Conservation (phyloP, 1,140 invertebrate species). For the Acromyrmex heyeri region DNA sequence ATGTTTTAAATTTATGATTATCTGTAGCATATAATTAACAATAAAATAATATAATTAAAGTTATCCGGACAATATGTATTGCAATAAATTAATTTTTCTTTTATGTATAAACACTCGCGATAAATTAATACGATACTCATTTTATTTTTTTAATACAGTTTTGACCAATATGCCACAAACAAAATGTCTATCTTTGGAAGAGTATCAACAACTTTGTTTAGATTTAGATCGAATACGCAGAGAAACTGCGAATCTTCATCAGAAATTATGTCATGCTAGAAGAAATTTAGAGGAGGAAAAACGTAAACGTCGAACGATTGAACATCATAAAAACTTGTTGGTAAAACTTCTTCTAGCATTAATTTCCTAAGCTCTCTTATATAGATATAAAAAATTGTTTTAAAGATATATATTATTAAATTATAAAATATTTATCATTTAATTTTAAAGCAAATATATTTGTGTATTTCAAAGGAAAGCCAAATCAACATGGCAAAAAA, state of each 20-base stretch:
- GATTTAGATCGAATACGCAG: slow-evolving; percentile 89
- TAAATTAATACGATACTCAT: background rate
- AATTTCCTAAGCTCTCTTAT: background rate
- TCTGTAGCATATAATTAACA: background rate
- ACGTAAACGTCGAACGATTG: slow-evolving; percentile 88
- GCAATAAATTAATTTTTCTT: background rate
- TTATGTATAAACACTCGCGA: background rate
- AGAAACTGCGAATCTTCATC: slow-evolving; percentile 90
- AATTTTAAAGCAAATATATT: slow-evolving; percentile 8
- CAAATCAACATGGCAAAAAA: slow-evolving; percentile 92
- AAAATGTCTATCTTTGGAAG: slow-evolving; percentile 81
- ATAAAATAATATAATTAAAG: background rate
- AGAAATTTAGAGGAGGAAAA: slow-evolving; percentile 93
- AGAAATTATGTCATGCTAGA: slow-evolving; percentile 92
- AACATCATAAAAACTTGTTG: slow-evolving; percentile 89
- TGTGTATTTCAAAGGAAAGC: slow-evolving; percentile 88
- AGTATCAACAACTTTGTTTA: slow-evolving; percentile 89
- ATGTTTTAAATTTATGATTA: background rate
- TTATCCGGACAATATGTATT: background rate
- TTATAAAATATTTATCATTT: background rate
- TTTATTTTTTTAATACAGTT: background rate
- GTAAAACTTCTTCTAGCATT: slow-evolving; percentile 79
- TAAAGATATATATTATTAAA: background rate
- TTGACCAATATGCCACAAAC: background rate
- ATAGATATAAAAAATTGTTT: too few relatives aligned